Base-by-base conservation (phyloP, 2,888 invertebrate genomes). In the Blera fallax region DNA sequence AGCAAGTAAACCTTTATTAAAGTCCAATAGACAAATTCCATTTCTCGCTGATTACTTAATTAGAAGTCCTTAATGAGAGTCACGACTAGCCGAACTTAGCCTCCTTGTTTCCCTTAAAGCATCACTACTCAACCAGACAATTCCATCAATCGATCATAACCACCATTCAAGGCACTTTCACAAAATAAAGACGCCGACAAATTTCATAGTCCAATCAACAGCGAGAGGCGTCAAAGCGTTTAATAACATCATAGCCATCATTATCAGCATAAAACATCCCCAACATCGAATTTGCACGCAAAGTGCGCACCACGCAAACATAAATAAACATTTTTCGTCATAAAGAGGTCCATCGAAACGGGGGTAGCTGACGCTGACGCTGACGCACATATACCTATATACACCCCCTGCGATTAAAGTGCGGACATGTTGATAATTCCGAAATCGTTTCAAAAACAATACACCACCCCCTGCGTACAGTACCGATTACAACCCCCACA, bases 181-280 rank as follows among this genome's bases (percentile, higher is more conserved):
- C 24, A 65, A 52, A n/a, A 65, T 52, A 37, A 54, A 52, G 67
- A 40, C 16, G 40, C 14, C 67, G 67, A 52, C 64, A 56, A 79
- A 85, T 85, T 85, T 81, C 72, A 85, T 67, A 85, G 81, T 85
- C 85, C 85, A 85, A 76, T 85, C 81, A 85, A 85, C 81, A 76
- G 60, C 27, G 64, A 54, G 62, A 72, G 81, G 85, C 81, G 85
- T 85, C 81, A 85, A 85, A 85, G 85, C 85, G 85, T 81, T 81
- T 81, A 85, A 85, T 85, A 72, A 67, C 76, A 73, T 83, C 73
- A 67, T 74, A 74, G 45, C 40, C 69, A 14, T 60, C 50, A 69
- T 76, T 54, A 37, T 64, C 50, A 56, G 54, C 48, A 69, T 72
- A 74, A 84, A 81, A 62, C 76, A 81, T 58, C 80, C 67, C 76